Evolutionary conservation across 2,797 vertebrate genomes (phyloP).

Genomic region (Parotocinclus haroldoi): DNA sequence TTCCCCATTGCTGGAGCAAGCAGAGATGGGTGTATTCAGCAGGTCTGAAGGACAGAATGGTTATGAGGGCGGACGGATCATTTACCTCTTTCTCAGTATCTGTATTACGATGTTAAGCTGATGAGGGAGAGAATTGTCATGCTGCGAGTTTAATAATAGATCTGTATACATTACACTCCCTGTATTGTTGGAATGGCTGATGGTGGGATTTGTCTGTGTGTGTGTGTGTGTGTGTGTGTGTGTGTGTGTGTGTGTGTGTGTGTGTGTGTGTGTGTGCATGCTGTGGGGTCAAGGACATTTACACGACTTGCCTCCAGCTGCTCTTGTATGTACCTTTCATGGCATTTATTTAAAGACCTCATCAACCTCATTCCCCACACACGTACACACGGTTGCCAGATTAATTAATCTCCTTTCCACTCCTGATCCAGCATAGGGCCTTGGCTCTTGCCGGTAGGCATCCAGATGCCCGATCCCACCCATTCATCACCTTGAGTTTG

Average conservation of each 20-base stretch:
- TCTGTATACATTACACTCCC: conserved; percentile 35
- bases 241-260: conserved; percentile 24
- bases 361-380: conserved; percentile 52
- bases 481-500: conserved; percentile 70
- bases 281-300: conserved; percentile 5
- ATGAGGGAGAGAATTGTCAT: conserved; percentile 29
- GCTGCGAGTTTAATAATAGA: conserved; percentile 44
- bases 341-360: conserved; percentile 76
- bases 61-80: conserved; percentile 35
- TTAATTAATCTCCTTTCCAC: conserved; percentile 74
- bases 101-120: conserved; percentile 35
- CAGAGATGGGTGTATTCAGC: conserved; percentile 32
- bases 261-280: conserved; percentile 35
- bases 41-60: conserved; percentile 37
- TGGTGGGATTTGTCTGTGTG: conserved; percentile 19
- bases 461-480: conserved; percentile 63
- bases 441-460: conserved; percentile 70
- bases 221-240: conserved; percentile 11
- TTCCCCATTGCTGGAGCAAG: conserved; percentile 18
- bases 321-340: conserved; percentile 69
- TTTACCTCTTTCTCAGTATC: conserved; percentile 34
- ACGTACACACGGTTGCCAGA: conserved; percentile 55
- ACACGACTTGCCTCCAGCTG: conserved; percentile 64
- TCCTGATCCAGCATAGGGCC: conserved; percentile 65
- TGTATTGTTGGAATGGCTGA: conserved; percentile 23